Percentiles rank a stretch among this genome's conserved stretches.
These are phyloP conservation scores for Habropoda laboriosa DNA, from an alignment of 1,140 invertebrate species.

Conservation along the genomic window DNA sequence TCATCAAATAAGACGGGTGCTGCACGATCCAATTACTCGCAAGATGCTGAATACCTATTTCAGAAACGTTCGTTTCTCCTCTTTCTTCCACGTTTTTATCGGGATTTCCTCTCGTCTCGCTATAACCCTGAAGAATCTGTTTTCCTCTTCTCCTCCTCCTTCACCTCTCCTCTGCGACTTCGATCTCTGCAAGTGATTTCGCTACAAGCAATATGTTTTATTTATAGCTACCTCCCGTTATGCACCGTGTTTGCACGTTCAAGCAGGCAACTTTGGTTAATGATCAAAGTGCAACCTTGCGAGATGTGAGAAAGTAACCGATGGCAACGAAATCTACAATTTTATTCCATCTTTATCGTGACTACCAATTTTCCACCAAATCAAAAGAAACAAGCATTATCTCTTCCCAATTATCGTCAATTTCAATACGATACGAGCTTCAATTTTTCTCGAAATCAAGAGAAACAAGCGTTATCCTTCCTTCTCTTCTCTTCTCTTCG, in stretches of 20 bases:
- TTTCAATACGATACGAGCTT: no score
- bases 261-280: constrained; percentile 58
- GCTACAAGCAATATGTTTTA: constrained; percentile 75
- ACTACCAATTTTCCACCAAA: no score
- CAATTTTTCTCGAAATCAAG: no score
- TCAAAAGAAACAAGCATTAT: no score
- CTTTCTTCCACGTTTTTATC: constrained; percentile 53
- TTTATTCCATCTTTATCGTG: no score
- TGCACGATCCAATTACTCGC: constrained; percentile 74
- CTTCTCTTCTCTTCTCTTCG: no score
- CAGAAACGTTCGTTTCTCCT: constrained; percentile 51
- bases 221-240: constrained; percentile 71
- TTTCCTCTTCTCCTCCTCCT: constrained; percentile 24
- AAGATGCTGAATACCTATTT: constrained; percentile 73
- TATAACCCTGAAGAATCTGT: constrained; percentile 12
- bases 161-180: background rate
- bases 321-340: no score
- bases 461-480: no score
- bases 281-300: constrained; percentile 47
- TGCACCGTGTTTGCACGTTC: constrained; percentile 39
- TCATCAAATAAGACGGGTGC: constrained; percentile 67
- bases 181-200: constrained; percentile 60
- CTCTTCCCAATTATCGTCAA: no score
- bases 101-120: background rate
- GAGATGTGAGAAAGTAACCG: background rate